These are phyloP conservation scores for Cynopterus sphinx DNA, from an alignment of 2,797 vertebrate genomes.

Conservation along the genomic window DNA sequence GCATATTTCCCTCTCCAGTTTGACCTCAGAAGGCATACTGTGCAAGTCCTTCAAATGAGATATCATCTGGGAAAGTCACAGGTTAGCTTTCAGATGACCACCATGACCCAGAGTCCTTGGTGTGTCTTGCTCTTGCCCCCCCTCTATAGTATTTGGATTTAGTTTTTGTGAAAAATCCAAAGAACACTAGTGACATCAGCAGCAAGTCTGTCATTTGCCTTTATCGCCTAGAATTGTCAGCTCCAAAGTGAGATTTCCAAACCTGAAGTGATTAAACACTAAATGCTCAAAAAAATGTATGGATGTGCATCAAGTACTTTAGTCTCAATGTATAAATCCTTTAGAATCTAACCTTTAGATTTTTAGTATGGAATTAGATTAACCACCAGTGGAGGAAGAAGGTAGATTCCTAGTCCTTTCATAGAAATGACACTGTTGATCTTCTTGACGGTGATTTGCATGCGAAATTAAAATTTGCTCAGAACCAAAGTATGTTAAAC, in stretches of 20 bases:
- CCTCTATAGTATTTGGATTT: not conserved
- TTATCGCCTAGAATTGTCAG: not conserved
- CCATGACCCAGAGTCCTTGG: not conserved
- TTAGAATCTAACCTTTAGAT: not conserved
- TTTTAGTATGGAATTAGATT: not conserved
- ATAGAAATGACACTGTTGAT: not conserved
- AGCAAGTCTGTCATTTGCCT: not conserved
- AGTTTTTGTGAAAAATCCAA: not conserved
- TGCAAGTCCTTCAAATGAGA: not conserved
- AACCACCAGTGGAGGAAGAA: not conserved
- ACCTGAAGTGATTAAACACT: not conserved
- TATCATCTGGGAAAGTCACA: not conserved
- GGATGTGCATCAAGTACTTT: not conserved
- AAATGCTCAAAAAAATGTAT: not conserved
- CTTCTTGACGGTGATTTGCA: slow-evolving; percentile 48
- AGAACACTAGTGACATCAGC: not conserved
- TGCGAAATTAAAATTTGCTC: slow-evolving; percentile 31
- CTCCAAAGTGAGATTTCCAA: not conserved
- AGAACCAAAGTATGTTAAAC: not conserved
- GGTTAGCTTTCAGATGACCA: not conserved
- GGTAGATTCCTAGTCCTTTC: not conserved
- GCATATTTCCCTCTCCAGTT: not conserved
- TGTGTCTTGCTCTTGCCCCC: not conserved
- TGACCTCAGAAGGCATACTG: not conserved
- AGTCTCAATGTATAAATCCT: not conserved